A percentile compares a stretch with the other conserved stretches of the same genome.
Evolutionary conservation across 2,888 invertebrate genomes (phyloP).

Genomic region (Leucozona laternaria): DNA sequence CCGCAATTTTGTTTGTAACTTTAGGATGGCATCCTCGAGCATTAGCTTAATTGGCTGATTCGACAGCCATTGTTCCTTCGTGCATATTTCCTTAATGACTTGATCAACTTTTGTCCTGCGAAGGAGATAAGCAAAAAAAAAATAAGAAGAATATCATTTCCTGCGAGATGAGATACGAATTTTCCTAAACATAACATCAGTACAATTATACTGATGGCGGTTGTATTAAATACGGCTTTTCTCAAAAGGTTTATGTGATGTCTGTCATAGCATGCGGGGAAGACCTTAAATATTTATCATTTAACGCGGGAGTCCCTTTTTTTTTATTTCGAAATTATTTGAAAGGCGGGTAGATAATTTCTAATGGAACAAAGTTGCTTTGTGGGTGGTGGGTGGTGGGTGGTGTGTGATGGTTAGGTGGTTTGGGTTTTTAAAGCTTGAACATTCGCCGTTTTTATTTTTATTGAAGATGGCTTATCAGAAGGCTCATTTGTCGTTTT

Average conservation of each 20-base stretch:
- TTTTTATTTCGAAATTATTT: slow-evolving; percentile 20
- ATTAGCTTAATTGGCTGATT: slow-evolving; percentile 71
- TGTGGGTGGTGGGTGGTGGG: background rate
- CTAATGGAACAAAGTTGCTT: background rate
- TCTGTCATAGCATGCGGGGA: slow-evolving; percentile 27
- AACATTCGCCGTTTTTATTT: slow-evolving; percentile 13
- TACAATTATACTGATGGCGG: background rate
- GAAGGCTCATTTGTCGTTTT: slow-evolving; percentile 38
- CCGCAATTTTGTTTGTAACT: slow-evolving; percentile 87
- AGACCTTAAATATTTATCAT: slow-evolving; percentile 31
- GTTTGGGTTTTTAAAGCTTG: background rate
- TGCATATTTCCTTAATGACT: slow-evolving; percentile 84
- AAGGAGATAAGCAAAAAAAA: slow-evolving; percentile 46
- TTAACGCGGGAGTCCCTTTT: slow-evolving; percentile 6
- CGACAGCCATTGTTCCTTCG: slow-evolving; percentile 83
- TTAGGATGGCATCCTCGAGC: slow-evolving; percentile 86
- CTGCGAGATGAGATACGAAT: slow-evolving; percentile 13
- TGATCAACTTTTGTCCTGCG: slow-evolving; percentile 85
- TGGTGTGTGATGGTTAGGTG: background rate
- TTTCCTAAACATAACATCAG: slow-evolving; percentile 39
- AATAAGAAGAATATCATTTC: background rate
- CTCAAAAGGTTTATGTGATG: slow-evolving; percentile 17
- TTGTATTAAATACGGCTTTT: slow-evolving; percentile 30
- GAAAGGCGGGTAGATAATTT: slow-evolving; percentile 19
- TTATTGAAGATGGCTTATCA: slow-evolving; percentile 41